A percentile compares a stretch with the other conserved stretches of the same genome.
These are phyloP conservation scores for Dendrocincla tyrannina DNA, from an alignment of 2,797 vertebrate species.

Conservation along the genomic window DNA sequence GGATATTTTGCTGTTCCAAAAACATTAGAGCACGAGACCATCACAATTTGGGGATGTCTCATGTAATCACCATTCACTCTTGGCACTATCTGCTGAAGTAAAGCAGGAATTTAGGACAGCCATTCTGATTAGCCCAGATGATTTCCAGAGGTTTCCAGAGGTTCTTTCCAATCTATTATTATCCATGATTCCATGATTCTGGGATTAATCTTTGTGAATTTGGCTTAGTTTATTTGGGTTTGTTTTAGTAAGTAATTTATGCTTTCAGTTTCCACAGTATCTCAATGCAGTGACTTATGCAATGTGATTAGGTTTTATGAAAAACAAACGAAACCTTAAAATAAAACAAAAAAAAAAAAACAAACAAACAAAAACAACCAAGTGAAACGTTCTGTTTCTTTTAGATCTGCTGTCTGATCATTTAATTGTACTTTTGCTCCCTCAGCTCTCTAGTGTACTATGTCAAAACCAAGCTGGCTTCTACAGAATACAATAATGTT, in stretches of 20 bases:
- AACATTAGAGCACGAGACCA: not conserved
- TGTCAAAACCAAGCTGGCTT: not conserved
- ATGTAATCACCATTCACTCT: not conserved
- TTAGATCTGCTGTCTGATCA: not conserved
- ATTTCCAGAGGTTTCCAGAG: not conserved
- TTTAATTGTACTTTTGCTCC: not conserved
- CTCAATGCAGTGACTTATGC: not conserved
- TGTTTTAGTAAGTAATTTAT: not conserved
- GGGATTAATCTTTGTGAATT: not conserved
- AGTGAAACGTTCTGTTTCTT: not conserved
- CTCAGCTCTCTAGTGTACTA: fast-evolving
- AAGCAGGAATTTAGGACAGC: not conserved
- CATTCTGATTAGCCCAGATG: not conserved
- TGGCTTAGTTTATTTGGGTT: fast-evolving
- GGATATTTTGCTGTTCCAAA: not conserved
- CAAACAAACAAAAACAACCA: too few relatives aligned
- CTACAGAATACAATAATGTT: not conserved
- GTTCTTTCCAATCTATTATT: not conserved
- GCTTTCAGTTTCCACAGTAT: not conserved
- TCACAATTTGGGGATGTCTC: not conserved
- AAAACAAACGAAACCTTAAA: not conserved
- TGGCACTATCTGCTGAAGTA: not conserved
- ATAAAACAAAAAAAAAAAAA: not conserved
- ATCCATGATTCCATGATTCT: not conserved
- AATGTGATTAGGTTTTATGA: not conserved